Base-by-base conservation (phyloP, 1,140 invertebrate genomes). In the Zaprionus camerounensis region DNA sequence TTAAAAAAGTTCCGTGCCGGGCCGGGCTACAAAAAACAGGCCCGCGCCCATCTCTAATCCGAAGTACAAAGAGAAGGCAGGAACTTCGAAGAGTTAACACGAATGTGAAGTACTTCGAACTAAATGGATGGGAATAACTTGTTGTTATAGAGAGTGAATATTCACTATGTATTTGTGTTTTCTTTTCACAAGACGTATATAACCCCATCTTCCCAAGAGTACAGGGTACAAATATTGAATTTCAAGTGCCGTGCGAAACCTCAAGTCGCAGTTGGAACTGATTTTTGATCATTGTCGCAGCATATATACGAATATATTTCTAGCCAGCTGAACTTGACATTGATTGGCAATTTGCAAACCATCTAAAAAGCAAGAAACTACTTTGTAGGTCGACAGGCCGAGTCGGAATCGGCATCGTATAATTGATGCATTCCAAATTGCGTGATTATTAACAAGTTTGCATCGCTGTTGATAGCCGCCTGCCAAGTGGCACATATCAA, bases 391-490 rank as follows among this genome's bases (percentile, higher is more conserved):
- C 61, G 44, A 34, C 46, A 62, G 20, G 28, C 68, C 44, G 53
- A 61, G 68, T 62, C 51, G 15, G 62, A 65, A 22, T 17, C n/a
- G 1, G 53, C 12, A 34, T 56, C 28, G 38, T 38, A 26, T 51
- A 59, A 56, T 76, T 67, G 26, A 68, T 65, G 61, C 49, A 82
- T 59, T 78, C 31, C 2, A 69, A 81, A 85, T 81, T 72, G 75
- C 75, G 81, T 84, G 85, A 67, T 68, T 77, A 81, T 70, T 78
- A 78, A 58, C 64, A 51, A 73, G 79, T 70, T 56, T 51, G 61
- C 28, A 56, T 22, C 31, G 11, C n/a, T 17, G 74, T 38, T 20
- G 24, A 49, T 13, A 41, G 55, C n/a, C 49, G 20, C 17, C 13
- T 36, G 28, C 22, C 36, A 58, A 34, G 26, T 67, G 41, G 41